Evolutionary conservation across 2,888 invertebrate genomes (phyloP), one percentile per base, ranked within the genome.

Genomic region (Cephalotes varians): DNA sequence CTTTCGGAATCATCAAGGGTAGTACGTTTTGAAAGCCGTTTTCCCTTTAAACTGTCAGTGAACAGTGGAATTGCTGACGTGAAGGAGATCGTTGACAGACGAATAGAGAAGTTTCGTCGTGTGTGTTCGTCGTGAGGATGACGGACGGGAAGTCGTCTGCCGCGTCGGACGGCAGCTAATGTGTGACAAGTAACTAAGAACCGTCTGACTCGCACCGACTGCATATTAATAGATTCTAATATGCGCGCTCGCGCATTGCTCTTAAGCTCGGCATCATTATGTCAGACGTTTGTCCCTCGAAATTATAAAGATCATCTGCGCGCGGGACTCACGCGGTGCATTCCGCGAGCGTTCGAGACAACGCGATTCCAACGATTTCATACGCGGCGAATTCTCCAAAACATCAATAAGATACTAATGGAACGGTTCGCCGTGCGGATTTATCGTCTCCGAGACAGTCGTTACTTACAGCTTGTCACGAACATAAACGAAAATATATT

Each of bases 201-300:
- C 90, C 90, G 88, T 91, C 91, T 84, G 90, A 91, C 90, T 90
- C 87, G 86, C 89, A 77, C 81, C 65, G 90, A 88, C 87, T 88
- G 91, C 92, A 92, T 93, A 93, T 93, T 93, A 92, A 93, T 93
- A 93, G 93, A 92, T 89, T 89, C 86, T 91, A 86, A 90, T 90
- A 86, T 82, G 85, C 85, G 86, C 62, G 49, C 71, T 58, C 58
- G 80, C 76, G 54, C 81, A 79, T 81, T 69, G 85, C 85, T 83
- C 85, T 71, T 71, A 81, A 79, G 82, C 86, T 69, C 80, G 87
- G 82, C 88, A 77, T 88, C 90, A 86, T 91, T 90, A 84, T 82
- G 89, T 87, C 87, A 87, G 21, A 9, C 21, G 51, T n/a, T 49
- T 49, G 83, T 81, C 87, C 37, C 18, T 1, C 64, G 86, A 86